Conservation (phyloP, 2,113 vertebrate species). For the Danio rerio region DNA sequence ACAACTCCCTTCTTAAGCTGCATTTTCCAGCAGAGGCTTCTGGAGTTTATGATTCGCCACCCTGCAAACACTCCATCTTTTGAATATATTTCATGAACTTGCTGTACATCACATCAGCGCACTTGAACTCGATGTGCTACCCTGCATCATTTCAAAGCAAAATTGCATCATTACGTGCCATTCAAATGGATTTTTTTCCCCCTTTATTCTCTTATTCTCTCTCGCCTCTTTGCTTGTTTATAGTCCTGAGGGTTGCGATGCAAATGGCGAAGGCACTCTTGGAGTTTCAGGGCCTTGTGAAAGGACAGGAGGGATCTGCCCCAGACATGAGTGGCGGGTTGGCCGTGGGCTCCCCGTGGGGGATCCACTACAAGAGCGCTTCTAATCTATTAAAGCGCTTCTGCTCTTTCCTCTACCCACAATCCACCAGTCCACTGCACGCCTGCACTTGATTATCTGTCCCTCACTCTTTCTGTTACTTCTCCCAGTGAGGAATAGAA, state of each 20-base stretch:
- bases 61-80: conserved; percentile 29
- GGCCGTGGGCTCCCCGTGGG: conserved; percentile 58
- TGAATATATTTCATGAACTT: conserved; percentile 47
- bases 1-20: background rate
- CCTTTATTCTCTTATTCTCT: conserved; percentile 28
- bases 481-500: conserved; percentile 27
- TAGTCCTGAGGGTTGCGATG: conserved; percentile 58
- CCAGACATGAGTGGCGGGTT: conserved; percentile 59
- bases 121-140: conserved; percentile 31
- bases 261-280: conserved; percentile 59
- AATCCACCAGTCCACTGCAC: conserved; percentile 29
- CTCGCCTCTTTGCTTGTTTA: conserved; percentile 35
- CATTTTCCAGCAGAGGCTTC: conserved; percentile 12
- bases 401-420: conserved; percentile 62
- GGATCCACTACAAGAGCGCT: conserved; percentile 60
- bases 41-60: conserved; percentile 30
- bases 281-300: conserved; percentile 36
- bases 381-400: conserved; percentile 74
- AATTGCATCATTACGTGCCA: conserved; percentile 52
- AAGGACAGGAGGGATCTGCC: conserved; percentile 37
- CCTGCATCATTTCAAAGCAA: conserved; percentile 49
- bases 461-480: conserved; percentile 53
- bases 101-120: conserved; percentile 45
- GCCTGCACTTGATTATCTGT: conserved; percentile 71
- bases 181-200: conserved; percentile 27